Conservation (phyloP, 2,888 invertebrate genomes). For the Germaria angustata region DNA sequence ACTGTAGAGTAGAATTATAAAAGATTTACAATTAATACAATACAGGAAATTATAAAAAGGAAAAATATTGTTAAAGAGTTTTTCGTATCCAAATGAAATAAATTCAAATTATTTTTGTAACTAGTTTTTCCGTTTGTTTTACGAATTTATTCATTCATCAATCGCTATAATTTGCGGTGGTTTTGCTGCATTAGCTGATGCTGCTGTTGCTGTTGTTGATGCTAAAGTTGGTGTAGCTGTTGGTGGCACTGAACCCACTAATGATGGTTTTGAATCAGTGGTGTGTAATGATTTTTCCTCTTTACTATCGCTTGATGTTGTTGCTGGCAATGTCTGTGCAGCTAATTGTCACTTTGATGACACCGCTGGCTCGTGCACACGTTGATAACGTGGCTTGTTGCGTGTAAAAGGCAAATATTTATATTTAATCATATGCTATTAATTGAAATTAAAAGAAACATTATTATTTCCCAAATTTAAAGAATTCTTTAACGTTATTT, state of each 20-base stretch:
- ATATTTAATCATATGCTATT: slow-evolving; percentile 99
- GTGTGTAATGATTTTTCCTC: slow-evolving; percentile 65
- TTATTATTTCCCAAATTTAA: not conserved
- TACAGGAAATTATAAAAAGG: slow-evolving; percentile 31
- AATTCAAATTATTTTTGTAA: slow-evolving; percentile 37
- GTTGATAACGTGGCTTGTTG: slow-evolving; percentile 97
- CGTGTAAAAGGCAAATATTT: slow-evolving; percentile 99
- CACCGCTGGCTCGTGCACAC: slow-evolving; percentile 78
- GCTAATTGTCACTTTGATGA: slow-evolving; percentile 81
- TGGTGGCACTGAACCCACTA: slow-evolving; percentile 69
- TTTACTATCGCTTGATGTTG: slow-evolving; percentile 66
- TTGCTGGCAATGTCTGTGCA: slow-evolving; percentile 79
- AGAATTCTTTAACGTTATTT: not conserved
- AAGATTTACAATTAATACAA: slow-evolving; percentile 31
- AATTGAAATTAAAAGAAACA: slow-evolving; percentile 77
- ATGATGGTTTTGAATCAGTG: slow-evolving; percentile 66
- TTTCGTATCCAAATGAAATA: slow-evolving; percentile 6
- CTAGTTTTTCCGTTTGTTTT: slow-evolving; percentile 57
- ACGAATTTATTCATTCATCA: slow-evolving; percentile 73
- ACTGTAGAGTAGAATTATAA: slow-evolving; percentile 31
- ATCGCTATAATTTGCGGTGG: slow-evolving; percentile 79
- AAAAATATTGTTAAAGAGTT: slow-evolving; percentile 1
- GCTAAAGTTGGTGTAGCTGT: slow-evolving; percentile 71
- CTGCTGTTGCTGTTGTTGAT: slow-evolving; percentile 65
- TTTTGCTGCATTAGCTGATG: slow-evolving; percentile 72